phyloP scores from a whole-genome alignment of 2,113 vertebrate species.

The Hippocampus barbouri region DNA sequence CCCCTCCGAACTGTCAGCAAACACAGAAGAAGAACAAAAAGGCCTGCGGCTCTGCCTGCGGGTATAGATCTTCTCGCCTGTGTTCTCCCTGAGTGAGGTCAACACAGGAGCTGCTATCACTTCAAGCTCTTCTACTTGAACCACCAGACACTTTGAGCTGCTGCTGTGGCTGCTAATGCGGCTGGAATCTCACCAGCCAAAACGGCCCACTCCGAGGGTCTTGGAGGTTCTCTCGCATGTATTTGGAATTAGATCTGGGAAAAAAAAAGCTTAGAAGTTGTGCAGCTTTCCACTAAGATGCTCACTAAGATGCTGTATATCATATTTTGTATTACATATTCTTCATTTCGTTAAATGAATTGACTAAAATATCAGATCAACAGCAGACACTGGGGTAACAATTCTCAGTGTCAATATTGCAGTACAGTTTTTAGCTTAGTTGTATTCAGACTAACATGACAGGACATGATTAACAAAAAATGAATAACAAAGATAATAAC shows the following conservation, averaged over 20 bases:
- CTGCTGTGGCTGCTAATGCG: slow-evolving; percentile 46
- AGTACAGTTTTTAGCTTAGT: too few species aligned
- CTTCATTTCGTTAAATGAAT: too few species aligned
- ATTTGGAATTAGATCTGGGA: not conserved
- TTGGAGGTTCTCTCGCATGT: not conserved
- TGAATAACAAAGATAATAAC: too few species aligned
- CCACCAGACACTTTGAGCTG: slow-evolving; percentile 48
- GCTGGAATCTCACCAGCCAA: slow-evolving; percentile 39
- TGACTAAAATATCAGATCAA: too few species aligned
- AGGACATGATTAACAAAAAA: too few species aligned
- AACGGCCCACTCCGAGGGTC: slow-evolving; percentile 23
- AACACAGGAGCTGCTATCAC: slow-evolving; percentile 53
- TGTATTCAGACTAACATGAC: too few species aligned
- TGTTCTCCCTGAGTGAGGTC: slow-evolving; percentile 60
- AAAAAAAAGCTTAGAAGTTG: too few species aligned
- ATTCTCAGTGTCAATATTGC: too few species aligned
- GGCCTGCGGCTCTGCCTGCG: slow-evolving; percentile 53
- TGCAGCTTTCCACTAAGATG: too few species aligned
- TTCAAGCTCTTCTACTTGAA: slow-evolving; percentile 60
- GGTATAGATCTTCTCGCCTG: slow-evolving; percentile 66
- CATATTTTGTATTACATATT: too few species aligned
- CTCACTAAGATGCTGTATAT: too few species aligned
- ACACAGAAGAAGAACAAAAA: slow-evolving; percentile 65
- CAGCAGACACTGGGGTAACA: too few species aligned
- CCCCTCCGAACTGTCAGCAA: slow-evolving; percentile 58